phyloP scores from a whole-genome alignment of 2,888 invertebrate species.

The Hypercompe scribonia region DNA sequence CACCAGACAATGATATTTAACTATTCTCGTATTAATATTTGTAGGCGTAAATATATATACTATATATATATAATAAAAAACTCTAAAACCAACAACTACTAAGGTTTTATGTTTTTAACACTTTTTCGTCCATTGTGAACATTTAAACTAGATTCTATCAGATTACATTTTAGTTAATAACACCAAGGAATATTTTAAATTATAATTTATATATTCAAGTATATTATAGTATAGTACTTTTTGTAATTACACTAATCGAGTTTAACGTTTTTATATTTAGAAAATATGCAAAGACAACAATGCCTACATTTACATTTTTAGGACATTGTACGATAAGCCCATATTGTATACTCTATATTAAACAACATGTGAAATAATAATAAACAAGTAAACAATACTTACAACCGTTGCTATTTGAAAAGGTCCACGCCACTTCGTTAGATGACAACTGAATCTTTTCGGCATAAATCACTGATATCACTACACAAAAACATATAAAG shows the following conservation, averaged over 20 bases:
- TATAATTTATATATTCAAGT: not conserved
- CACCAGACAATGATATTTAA: not conserved
- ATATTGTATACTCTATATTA: not conserved
- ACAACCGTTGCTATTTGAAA: slow-evolving; percentile 76
- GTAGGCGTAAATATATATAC: too few species aligned
- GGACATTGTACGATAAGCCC: not conserved
- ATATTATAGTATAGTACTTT: too few species aligned
- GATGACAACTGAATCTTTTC: slow-evolving; percentile 47
- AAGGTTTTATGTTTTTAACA: too few species aligned
- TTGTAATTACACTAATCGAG: not conserved
- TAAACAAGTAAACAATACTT: slow-evolving; percentile 57
- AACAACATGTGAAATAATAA: not conserved
- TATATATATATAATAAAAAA: too few species aligned
- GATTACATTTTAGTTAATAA: not conserved
- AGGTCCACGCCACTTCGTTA: slow-evolving; percentile 63
- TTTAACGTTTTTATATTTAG: not conserved
- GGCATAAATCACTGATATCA: slow-evolving; percentile 35
- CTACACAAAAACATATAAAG: slow-evolving; percentile 36
- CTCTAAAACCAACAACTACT: too few species aligned
- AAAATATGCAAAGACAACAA: too few species aligned
- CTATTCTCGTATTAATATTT: too few species aligned
- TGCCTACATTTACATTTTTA: not conserved
- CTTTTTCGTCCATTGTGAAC: not conserved
- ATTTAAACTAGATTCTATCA: too few species aligned
- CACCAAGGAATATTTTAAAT: not conserved